Evolutionary conservation across 53 echinoderm and acorn worm species (phyloP), one percentile per base, ranked within the genome.

Genomic region (Echinarachnius parma): DNA sequence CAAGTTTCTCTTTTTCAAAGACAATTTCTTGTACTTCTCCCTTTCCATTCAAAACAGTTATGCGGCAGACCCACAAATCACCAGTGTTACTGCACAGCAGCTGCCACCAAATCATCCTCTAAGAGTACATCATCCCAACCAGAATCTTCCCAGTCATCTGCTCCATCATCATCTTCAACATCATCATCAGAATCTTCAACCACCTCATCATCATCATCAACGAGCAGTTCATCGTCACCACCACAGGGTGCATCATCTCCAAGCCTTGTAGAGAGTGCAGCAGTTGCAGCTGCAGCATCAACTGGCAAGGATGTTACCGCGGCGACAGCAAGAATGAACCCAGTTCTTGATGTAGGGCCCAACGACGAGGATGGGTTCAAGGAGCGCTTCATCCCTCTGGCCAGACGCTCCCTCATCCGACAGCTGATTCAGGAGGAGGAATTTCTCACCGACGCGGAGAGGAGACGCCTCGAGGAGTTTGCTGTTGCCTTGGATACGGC

Each of bases 321-420:
- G 74, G 74, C 35, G 37, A 10, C n/a, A n/a, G n/a, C 74, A 27
- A 39, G 54, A 37, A 72, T 72, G 74, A 72, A 62, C 82, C 92
- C 87, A 16, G 83, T 77, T 7, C 48, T 93, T 57, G 76, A 80
- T 7, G 19, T 89, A 4, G 80, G 76, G 9, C 66, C 83, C 3
- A 64, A 60, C 21, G 87, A 92, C 32, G 82, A 86, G 35, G 83
- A 93, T 16, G 75, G 78, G 21, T 79, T 86, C 64, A 72, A 79
- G 32, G 91, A 92, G 74, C 79, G 83, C 11, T 98, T 98, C 83
- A 98, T 98, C 80, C 98, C 98, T 16, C 85, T 98, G 69, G 91
- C 98, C 28, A 74, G 91, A 33, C 69, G 88, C 2, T 88, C 86
- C n/a, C 64, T 98, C 48, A 85, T 98, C 36, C 82, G 88, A 37